Evolutionary conservation across 2,797 vertebrate genomes (phyloP), one percentile per base, ranked within the genome.

Genomic region (Malurus splendens): DNA sequence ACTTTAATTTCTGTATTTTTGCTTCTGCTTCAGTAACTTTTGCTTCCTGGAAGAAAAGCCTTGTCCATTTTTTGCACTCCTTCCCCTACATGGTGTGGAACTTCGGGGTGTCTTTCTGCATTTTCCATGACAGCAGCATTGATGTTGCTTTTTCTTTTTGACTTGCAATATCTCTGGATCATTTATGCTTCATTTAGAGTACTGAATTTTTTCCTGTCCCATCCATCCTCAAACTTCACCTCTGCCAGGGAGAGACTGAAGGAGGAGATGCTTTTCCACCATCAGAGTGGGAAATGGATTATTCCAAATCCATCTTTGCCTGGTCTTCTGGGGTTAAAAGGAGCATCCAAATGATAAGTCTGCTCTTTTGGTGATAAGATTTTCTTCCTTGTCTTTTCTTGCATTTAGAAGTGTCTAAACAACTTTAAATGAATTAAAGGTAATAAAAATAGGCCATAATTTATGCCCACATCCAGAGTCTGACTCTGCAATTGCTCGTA

Each of bases 1-100:
- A 59, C 71, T 90, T 27, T 38, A 0, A 2, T 73, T 90, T 75
- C 65, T 38, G 9, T 70, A 75, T 3, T 86, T 89, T 88, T 91
- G 59, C 52, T 91, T 82, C 59, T 77, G 61, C 77, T 93, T 95
- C 82, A 78, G 51, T 82, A 91, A 78, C 19, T 64, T 82, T 42
- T 42, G 48, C 48, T 87, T 55, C 45, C 55, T 89, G 48, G 70
- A 66, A 84, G 67, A 89, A 33, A 33, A 33, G 52, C 42, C 24
- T 81, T 45, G 24, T 93, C 61, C 39, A 91, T 87, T 86, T 65
- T n/a, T 52, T 71, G 6, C 27, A 60, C 22, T 8, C 0, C 1
- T 42, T 8, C 11, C 4, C 13, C 22, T n/a, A 0, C 2, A 2
- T 28, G 25, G 2, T 32, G 1, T 57, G 47, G 39, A n/a, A 47